Percentiles rank a stretch among this genome's conserved stretches.
Evolutionary conservation across 2,888 invertebrate species (phyloP).

Genomic region (Temnothorax unifasciatus): DNA sequence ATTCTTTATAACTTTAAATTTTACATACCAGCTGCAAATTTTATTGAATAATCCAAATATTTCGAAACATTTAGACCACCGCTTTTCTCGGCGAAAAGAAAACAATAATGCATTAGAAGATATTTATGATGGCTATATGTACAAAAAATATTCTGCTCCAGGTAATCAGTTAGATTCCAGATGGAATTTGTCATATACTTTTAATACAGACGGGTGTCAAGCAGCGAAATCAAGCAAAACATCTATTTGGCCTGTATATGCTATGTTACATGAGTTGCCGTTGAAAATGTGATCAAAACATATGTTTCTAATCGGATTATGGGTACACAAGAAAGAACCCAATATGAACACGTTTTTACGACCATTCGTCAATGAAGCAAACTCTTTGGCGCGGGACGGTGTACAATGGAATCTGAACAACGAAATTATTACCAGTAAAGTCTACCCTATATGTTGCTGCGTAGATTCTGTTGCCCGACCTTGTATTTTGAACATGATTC

Average conservation of each 20-base stretch:
- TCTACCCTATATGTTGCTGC: neutral
- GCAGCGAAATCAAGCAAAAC: neutral
- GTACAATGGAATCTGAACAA: neutral
- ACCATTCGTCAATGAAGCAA: neutral
- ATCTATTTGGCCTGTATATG: neutral
- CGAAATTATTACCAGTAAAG: neutral
- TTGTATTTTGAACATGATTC: neutral
- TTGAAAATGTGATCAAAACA: neutral
- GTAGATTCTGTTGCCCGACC: neutral
- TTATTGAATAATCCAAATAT: too few species aligned
- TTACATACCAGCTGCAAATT: too few species aligned
- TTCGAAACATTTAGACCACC: too few species aligned
- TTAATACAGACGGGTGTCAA: neutral
- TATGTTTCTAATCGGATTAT: neutral
- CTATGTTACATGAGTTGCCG: neutral
- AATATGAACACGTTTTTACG: neutral
- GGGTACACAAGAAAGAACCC: neutral
- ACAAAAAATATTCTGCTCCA: neutral
- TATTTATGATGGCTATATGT: neutral
- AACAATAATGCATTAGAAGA: neutral
- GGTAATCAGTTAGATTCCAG: neutral
- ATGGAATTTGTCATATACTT: constrained; percentile 1
- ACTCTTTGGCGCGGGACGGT: neutral
- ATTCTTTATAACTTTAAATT: too few species aligned
- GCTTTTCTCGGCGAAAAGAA: neutral